Percentiles rank a stretch among this genome's conserved stretches.
Evolutionary conservation across 1,140 invertebrate genomes (phyloP).

Genomic region (Zaprionus lachaisei): DNA sequence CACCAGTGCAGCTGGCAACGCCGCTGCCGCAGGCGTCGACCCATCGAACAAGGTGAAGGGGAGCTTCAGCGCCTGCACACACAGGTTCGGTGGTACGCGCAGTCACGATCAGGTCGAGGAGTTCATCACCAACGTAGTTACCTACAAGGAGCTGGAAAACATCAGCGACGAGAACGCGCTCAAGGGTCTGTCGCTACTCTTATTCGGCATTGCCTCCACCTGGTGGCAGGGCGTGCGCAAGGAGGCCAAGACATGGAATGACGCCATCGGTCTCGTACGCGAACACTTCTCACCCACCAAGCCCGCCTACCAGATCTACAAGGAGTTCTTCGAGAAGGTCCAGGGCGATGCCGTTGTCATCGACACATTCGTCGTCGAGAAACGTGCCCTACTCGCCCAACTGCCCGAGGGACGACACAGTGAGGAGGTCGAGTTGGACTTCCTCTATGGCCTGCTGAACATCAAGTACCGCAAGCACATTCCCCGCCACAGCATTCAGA

Average conservation of each 20-base stretch:
- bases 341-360: slow-evolving; percentile 68
- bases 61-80: slow-evolving; percentile 69
- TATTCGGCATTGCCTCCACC: slow-evolving; percentile 81
- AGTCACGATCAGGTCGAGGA: slow-evolving; percentile 75
- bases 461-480: slow-evolving; percentile 79
- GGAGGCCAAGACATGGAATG: slow-evolving; percentile 77
- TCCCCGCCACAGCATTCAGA: slow-evolving; percentile 54
- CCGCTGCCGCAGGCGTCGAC: slow-evolving; percentile 8
- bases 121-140: slow-evolving; percentile 69
- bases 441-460: slow-evolving; percentile 76
- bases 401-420: slow-evolving; percentile 72
- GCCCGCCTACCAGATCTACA: slow-evolving; percentile 76
- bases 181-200: slow-evolving; percentile 82
- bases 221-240: slow-evolving; percentile 85
- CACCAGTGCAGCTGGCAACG: slow-evolving; percentile 48
- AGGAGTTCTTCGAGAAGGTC: slow-evolving; percentile 75
- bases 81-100: slow-evolving; percentile 64
- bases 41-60: slow-evolving; percentile 56
- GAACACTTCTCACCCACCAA: slow-evolving; percentile 77
- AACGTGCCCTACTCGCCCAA: slow-evolving; percentile 78
- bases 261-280: slow-evolving; percentile 67
- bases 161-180: slow-evolving; percentile 83
- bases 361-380: slow-evolving; percentile 76
- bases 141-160: slow-evolving; percentile 72
- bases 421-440: slow-evolving; percentile 78